Conservation (phyloP, 2,797 vertebrate genomes). For the Sebastolobus altivelis region DNA sequence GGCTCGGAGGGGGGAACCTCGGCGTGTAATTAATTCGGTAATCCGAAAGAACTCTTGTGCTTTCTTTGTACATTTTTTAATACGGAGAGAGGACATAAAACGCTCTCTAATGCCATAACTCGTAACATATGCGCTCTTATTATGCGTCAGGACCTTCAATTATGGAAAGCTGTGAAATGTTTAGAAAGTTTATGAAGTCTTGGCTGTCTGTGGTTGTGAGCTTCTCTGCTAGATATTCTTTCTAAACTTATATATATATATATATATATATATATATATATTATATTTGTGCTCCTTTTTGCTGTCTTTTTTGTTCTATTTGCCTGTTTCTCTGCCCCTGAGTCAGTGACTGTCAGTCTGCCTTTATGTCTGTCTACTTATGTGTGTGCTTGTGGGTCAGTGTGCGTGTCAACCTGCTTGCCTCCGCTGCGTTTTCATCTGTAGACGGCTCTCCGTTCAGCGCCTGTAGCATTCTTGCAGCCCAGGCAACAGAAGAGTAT, state of each 20-base stretch:
- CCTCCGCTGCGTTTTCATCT: slow-evolving; percentile 31
- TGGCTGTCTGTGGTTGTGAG: not conserved
- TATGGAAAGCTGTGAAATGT: slow-evolving; percentile 5
- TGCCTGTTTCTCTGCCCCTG: slow-evolving; percentile 1
- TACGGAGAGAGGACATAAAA: slow-evolving; percentile 25
- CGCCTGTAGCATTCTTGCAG: slow-evolving; percentile 40
- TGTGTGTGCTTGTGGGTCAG: slow-evolving; percentile 12
- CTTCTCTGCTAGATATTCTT: not conserved
- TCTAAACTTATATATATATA: not conserved
- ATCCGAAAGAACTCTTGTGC: slow-evolving; percentile 43
- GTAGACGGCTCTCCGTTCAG: slow-evolving; percentile 38
- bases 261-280: too few relatives aligned
- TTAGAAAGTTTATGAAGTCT: not conserved
- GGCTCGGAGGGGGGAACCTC: slow-evolving; percentile 17
- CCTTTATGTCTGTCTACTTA: slow-evolving; percentile 18
- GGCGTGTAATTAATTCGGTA: slow-evolving; percentile 60
- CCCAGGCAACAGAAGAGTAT: slow-evolving; percentile 17
- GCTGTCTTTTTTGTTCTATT: slow-evolving; percentile 2
- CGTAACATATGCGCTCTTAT: slow-evolving; percentile 5
- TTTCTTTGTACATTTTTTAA: slow-evolving; percentile 60
- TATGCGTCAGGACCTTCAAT: slow-evolving; percentile 9
- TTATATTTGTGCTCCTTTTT: not conserved
- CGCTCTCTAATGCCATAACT: slow-evolving; percentile 3
- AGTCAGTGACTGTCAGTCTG: slow-evolving; percentile 2
- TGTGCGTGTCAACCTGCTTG: not conserved